Evolutionary conservation across 2,888 invertebrate genomes (phyloP).

Genomic region (Ametastegia equiseti): DNA sequence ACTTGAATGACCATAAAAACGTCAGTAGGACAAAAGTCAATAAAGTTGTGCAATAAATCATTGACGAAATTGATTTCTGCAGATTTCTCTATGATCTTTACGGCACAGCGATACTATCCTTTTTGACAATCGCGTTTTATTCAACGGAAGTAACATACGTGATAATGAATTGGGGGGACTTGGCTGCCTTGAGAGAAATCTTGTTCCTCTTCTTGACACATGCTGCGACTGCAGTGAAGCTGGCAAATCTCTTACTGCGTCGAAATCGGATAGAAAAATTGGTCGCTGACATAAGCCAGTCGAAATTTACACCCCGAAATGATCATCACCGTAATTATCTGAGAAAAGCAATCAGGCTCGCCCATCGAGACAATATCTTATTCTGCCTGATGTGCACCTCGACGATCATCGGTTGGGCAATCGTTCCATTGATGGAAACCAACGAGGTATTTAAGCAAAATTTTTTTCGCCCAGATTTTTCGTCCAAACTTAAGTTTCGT

Average conservation of each 20-base stretch:
- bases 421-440: constrained; percentile 67
- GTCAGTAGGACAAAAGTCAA: too few relatives aligned
- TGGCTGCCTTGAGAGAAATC: constrained; percentile 63
- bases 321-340: constrained; percentile 59
- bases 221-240: constrained; percentile 52
- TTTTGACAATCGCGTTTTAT: constrained; percentile 15
- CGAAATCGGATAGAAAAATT: constrained; percentile 51
- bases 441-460: too few relatives aligned
- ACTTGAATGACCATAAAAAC: too few relatives aligned
- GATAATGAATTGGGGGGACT: constrained; percentile 72
- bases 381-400: constrained; percentile 62
- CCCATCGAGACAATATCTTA: constrained; percentile 59
- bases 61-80: not conserved
- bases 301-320: constrained; percentile 63
- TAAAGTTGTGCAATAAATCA: not conserved
- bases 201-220: constrained; percentile 67
- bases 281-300: constrained; percentile 54
- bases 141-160: constrained; percentile 76
- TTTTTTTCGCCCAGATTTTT: not conserved
- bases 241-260: constrained; percentile 48
- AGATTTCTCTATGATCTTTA: constrained; percentile 50
- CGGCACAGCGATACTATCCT: constrained; percentile 38
- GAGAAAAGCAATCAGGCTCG: constrained; percentile 57
- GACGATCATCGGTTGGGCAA: constrained; percentile 67
- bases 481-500: too few relatives aligned